These are phyloP conservation scores for Trematomus loennbergii DNA, from an alignment of 2,113 vertebrate genomes.

Conservation along the genomic window DNA sequence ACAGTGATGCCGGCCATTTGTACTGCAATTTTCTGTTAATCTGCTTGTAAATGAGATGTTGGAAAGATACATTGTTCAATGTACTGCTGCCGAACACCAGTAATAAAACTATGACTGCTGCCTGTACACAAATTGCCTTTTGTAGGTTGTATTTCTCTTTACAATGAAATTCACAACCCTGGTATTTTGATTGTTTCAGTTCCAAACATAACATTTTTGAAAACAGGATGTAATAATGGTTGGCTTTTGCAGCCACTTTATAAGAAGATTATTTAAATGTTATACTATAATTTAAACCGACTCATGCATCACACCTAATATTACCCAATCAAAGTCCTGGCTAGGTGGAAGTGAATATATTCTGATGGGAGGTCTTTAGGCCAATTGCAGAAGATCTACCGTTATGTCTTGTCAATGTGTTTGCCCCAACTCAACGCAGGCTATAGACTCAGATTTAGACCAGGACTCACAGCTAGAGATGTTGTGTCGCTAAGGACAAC, in stretches of 20 bases:
- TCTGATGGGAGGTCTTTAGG: background rate
- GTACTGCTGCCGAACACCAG: conserved; percentile 16
- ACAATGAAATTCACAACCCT: background rate
- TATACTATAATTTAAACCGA: background rate
- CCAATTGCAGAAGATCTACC: background rate
- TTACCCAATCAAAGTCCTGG: background rate
- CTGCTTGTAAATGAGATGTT: conserved; percentile 45
- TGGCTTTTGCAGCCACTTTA: background rate
- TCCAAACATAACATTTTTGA: background rate
- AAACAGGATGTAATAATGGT: background rate
- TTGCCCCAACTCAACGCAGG: too few species aligned
- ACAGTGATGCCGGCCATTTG: conserved; percentile 17
- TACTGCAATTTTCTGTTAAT: conserved; percentile 34
- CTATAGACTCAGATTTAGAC: background rate
- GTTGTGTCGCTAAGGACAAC: background rate
- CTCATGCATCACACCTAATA: background rate
- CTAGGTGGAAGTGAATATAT: background rate
- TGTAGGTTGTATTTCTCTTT: background rate
- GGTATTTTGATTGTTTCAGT: background rate
- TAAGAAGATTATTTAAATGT: background rate
- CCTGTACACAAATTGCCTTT: background rate
- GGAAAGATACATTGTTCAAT: conserved; percentile 30
- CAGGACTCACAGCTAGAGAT: background rate
- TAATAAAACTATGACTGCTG: conserved; percentile 5
- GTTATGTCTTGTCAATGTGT: background rate